A percentile compares a stretch with the other conserved stretches of the same genome.
phyloP scores from a whole-genome alignment of 2,113 vertebrate species.

The Reinhardtius hippoglossoides region DNA sequence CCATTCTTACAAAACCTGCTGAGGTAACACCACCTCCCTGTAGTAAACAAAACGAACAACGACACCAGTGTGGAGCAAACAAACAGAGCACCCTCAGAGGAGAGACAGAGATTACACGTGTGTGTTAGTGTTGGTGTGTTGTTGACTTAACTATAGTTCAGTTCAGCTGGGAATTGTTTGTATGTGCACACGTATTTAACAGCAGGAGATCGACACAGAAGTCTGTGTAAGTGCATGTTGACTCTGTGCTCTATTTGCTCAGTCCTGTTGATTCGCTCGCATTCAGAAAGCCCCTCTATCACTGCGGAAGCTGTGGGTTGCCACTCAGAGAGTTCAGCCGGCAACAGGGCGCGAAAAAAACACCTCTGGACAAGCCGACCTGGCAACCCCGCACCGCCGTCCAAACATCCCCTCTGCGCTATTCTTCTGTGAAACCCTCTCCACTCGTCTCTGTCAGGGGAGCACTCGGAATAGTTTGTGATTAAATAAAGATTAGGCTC shows the following conservation, averaged over 20 bases:
- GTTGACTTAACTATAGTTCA: neutral
- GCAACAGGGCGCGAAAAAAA: slow-evolving; percentile 32
- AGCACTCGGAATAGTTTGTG: slow-evolving; percentile 70
- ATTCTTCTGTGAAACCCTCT: slow-evolving; percentile 36
- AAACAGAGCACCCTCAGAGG: neutral
- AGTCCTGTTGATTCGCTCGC: slow-evolving; percentile 37
- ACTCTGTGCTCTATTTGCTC: slow-evolving; percentile 40
- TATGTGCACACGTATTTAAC: neutral
- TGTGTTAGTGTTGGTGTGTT: slow-evolving; percentile 1
- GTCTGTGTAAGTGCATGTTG: slow-evolving; percentile 36
- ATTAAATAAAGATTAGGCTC: slow-evolving; percentile 81
- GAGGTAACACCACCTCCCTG: slow-evolving; percentile 5
- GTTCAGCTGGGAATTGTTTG: neutral
- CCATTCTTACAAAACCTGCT: neutral
- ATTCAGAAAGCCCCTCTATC: slow-evolving; percentile 57
- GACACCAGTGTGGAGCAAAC: slow-evolving; percentile 7
- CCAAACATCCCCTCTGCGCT: slow-evolving; percentile 54
- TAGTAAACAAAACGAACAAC: slow-evolving; percentile 34
- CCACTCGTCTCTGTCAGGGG: slow-evolving; percentile 41
- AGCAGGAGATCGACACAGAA: neutral
- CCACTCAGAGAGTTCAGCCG: slow-evolving; percentile 37
- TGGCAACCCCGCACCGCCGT: slow-evolving; percentile 62
- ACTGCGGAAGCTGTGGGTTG: slow-evolving; percentile 36
- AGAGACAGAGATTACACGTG: slow-evolving; percentile 13
- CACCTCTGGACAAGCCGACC: slow-evolving; percentile 49